phyloP scores from a whole-genome alignment of 2,888 invertebrate species.

The Deilephila elpenor region DNA sequence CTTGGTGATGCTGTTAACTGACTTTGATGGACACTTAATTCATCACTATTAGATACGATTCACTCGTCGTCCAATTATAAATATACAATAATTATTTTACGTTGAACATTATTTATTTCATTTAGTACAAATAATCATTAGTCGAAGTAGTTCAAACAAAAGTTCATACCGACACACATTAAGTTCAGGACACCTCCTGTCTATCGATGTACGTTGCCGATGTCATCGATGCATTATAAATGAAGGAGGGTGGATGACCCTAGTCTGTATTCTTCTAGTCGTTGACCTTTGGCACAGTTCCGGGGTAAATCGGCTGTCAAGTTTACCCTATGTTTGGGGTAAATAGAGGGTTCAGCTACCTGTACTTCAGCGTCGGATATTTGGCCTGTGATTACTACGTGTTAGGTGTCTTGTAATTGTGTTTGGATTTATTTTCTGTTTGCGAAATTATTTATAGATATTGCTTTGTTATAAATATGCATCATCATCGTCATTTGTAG shows the following conservation, averaged over 20 bases:
- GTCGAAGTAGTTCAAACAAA: too few species aligned
- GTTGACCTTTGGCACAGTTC: conserved; percentile 69
- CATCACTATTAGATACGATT: too few species aligned
- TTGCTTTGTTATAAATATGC: too few species aligned
- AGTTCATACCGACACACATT: not conserved
- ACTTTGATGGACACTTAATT: too few species aligned
- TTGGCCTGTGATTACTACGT: not conserved
- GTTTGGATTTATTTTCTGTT: not conserved
- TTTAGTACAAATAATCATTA: too few species aligned
- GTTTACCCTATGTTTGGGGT: conserved; percentile 61
- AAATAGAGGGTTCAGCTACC: conserved; percentile 58
- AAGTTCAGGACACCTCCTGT: not conserved
- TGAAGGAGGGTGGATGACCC: conserved; percentile 51
- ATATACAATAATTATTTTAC: too few species aligned
- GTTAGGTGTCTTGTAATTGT: too few species aligned
- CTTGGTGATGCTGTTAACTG: too few species aligned
- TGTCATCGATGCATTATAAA: conserved; percentile 48
- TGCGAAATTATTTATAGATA: not conserved
- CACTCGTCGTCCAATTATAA: too few species aligned
- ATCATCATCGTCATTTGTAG: too few species aligned
- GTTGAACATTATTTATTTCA: too few species aligned
- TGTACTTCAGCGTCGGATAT: not conserved
- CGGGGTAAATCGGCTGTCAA: conserved; percentile 54
- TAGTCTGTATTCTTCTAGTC: conserved; percentile 47
- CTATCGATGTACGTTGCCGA: conserved; percentile 30